Percentiles rank a stretch among this genome's conserved stretches.
Evolutionary conservation across 2,888 invertebrate species (phyloP).

Genomic region (Trachelus iudaicus): DNA sequence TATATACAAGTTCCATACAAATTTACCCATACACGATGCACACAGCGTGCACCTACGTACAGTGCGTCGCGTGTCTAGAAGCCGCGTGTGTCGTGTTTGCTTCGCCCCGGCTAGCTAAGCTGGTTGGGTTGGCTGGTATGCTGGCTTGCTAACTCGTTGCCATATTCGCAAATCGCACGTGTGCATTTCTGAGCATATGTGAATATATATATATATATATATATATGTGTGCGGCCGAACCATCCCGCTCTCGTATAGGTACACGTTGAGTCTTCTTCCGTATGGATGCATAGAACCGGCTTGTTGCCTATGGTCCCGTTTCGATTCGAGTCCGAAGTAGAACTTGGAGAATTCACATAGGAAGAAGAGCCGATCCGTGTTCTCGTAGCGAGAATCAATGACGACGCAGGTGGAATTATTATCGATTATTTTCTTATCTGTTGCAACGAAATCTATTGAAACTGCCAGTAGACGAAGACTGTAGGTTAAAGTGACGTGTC

Average conservation of each 20-base stretch:
- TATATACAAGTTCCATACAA: background rate
- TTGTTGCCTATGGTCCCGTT: conserved; percentile 16
- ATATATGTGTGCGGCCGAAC: background rate
- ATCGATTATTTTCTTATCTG: background rate
- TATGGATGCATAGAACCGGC: background rate
- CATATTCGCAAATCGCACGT: conserved; percentile 4
- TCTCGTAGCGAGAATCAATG: background rate
- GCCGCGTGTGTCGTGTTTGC: background rate
- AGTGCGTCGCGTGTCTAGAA: background rate
- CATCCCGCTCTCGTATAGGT: background rate
- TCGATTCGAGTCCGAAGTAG: conserved; percentile 25
- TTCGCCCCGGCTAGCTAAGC: background rate
- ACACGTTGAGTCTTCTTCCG: background rate
- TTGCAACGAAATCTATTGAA: background rate
- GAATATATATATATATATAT: background rate
- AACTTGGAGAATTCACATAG: conserved; percentile 13
- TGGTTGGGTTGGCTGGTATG: background rate
- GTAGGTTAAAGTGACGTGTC: background rate
- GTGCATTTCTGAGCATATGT: background rate
- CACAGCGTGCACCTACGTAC: background rate
- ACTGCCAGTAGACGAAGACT: background rate
- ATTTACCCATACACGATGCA: background rate
- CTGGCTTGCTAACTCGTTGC: conserved; percentile 1
- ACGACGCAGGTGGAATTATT: background rate
- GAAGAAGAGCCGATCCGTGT: background rate